Percentiles rank a stretch among this genome's conserved stretches.
These are phyloP conservation scores for Masnerella sp. DNA, from an alignment of 2,888 invertebrate genomes.

Conservation along the genomic window DNA sequence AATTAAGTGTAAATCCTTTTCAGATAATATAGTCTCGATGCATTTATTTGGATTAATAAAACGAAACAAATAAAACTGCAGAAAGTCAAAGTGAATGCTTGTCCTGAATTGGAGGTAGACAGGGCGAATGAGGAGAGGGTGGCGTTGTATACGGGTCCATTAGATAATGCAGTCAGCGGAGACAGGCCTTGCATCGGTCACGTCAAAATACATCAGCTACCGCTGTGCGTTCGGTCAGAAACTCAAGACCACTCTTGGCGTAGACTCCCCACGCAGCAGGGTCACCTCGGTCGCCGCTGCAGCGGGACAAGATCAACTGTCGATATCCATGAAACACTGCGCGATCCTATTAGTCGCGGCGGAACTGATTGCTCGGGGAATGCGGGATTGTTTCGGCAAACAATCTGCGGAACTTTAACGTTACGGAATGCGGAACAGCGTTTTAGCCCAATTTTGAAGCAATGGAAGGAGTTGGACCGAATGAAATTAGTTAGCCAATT, in stretches of 20 bases:
- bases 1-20: no score
- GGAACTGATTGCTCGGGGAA: conserved; percentile 5
- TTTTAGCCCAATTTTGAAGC: conserved; percentile 12
- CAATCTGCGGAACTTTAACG: conserved; percentile 4
- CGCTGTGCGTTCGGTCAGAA: conserved; percentile 76
- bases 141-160: conserved; percentile 66
- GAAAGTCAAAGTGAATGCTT: conserved; percentile 22
- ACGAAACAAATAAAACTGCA: conserved; percentile 28
- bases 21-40: no score
- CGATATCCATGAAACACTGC: conserved; percentile 31
- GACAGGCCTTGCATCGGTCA: conserved; percentile 70
- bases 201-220: conserved; percentile 77
- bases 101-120: conserved; percentile 57
- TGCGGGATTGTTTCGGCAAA: conserved; percentile 14
- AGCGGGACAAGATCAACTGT: conserved; percentile 47
- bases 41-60: no score
- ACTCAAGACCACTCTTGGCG: conserved; percentile 64
- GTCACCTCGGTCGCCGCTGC: conserved; percentile 45
- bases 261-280: conserved; percentile 74
- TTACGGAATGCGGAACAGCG: neutral
- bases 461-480: neutral
- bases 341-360: conserved; percentile 12
- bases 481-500: conserved; percentile 27
- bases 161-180: conserved; percentile 71
- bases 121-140: conserved; percentile 57